Conservation (phyloP, 2,888 invertebrate species). For the Zaprionus bogoriensis region DNA sequence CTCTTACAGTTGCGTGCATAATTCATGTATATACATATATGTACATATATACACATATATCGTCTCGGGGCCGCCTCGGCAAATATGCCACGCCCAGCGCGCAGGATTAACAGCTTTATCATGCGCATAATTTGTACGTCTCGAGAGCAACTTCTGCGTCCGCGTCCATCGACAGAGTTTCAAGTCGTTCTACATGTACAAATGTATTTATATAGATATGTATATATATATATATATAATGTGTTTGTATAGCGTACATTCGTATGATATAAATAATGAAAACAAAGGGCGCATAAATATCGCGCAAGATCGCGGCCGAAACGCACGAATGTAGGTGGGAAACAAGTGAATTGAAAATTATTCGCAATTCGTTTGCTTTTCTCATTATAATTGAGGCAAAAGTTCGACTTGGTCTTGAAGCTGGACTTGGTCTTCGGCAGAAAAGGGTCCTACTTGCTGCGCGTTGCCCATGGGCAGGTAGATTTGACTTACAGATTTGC, state of each 20-base stretch:
- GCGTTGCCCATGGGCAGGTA: constrained; percentile 44
- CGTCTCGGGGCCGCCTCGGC: constrained; percentile 16
- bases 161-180: background rate
- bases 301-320: constrained; percentile 55
- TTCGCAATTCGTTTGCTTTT: constrained; percentile 81
- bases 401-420: constrained; percentile 31
- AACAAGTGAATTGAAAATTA: constrained; percentile 80
- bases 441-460: background rate
- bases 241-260: background rate
- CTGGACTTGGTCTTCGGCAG: constrained; percentile 1
- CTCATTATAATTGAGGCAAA: constrained; percentile 77
- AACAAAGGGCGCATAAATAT: constrained; percentile 65
- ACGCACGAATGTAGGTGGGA: constrained; percentile 71
- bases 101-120: constrained; percentile 65
- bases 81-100: constrained; percentile 49
- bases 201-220: background rate
- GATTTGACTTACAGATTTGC: constrained; percentile 64
- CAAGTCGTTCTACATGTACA: background rate
- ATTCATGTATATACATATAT: constrained; percentile 29
- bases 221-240: background rate
- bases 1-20: constrained; percentile 28
- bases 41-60: constrained; percentile 38
- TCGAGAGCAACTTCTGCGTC: constrained; percentile 12
- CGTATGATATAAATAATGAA: constrained; percentile 55
- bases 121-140: constrained; percentile 20